Percentiles rank a stretch among this genome's conserved stretches.
Conservation (phyloP, 2,888 invertebrate genomes). For the Eristalinus aeneus region DNA sequence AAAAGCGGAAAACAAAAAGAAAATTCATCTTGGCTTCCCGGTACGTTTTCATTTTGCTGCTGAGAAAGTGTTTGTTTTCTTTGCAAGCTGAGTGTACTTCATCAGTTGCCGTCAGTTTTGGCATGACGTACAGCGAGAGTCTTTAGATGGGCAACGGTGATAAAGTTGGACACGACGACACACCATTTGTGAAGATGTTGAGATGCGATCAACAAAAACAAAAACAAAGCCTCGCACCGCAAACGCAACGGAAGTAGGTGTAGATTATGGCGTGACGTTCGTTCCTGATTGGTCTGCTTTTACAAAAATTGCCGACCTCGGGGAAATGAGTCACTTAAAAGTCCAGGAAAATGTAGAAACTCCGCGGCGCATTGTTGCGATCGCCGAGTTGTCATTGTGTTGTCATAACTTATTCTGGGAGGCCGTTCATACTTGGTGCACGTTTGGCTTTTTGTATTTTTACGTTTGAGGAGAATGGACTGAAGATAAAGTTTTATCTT, state of each 20-base stretch:
- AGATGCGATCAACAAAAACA: neutral
- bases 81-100: constrained; percentile 25
- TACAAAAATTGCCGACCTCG: constrained; percentile 38
- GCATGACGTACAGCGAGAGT: constrained; percentile 26
- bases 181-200: neutral
- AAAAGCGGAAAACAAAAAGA: constrained; percentile 48
- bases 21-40: constrained; percentile 43
- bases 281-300: constrained; percentile 34
- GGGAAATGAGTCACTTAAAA: constrained; percentile 47
- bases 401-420: neutral
- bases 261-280: constrained; percentile 55
- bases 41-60: constrained; percentile 35
- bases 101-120: constrained; percentile 51
- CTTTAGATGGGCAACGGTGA: constrained; percentile 53
- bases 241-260: constrained; percentile 64
- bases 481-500: neutral
- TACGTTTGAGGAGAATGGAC: neutral
- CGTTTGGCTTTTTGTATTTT: neutral
- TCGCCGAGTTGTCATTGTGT: neutral
- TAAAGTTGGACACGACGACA: constrained; percentile 65
- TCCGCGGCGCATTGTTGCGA: neutral
- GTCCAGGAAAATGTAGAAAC: constrained; percentile 9
- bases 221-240: neutral
- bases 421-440: neutral
- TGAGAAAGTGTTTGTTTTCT: constrained; percentile 43